phyloP scores from a whole-genome alignment of 2,797 vertebrate species.

The Cossypha niveicapilla region DNA sequence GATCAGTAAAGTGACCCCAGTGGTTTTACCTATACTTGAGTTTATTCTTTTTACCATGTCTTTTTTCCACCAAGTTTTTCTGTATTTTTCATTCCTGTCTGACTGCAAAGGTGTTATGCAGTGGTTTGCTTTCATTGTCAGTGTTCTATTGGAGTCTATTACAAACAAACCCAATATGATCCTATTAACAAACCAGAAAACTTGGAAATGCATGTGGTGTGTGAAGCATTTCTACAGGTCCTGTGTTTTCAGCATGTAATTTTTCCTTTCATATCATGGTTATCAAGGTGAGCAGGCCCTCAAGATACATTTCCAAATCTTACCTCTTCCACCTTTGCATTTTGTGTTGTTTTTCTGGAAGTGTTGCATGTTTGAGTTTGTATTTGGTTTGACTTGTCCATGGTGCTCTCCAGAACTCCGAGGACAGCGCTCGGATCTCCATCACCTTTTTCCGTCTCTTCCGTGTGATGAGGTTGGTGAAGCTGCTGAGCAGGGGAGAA shows the following conservation, averaged over 20 bases:
- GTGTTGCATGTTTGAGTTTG: conserved; percentile 64
- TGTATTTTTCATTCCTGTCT: conserved; percentile 73
- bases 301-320: conserved; percentile 70
- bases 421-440: conserved; percentile 97
- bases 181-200: conserved; percentile 72
- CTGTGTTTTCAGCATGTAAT: conserved; percentile 76
- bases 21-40: conserved; percentile 79
- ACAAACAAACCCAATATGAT: conserved; percentile 52
- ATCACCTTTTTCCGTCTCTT: conserved; percentile 99
- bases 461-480: conserved; percentile 98
- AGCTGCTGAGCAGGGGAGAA: conserved; percentile 96
- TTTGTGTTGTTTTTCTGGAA: conserved; percentile 73
- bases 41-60: conserved; percentile 78
- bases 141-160: conserved; percentile 65
- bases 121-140: conserved; percentile 75
- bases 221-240: conserved; percentile 70
- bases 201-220: conserved; percentile 78
- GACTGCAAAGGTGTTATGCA: conserved; percentile 70
- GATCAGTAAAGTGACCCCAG: conserved; percentile 79
- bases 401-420: conserved; percentile 87
- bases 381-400: conserved; percentile 71
- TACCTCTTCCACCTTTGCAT: conserved; percentile 71
- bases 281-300: conserved; percentile 67
- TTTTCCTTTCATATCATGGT: conserved; percentile 74
- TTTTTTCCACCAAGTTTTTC: conserved; percentile 70